Percentiles rank a stretch among this genome's conserved stretches.
phyloP scores from a whole-genome alignment of 2,888 invertebrate genomes.

The Meteorus cinctellus region DNA sequence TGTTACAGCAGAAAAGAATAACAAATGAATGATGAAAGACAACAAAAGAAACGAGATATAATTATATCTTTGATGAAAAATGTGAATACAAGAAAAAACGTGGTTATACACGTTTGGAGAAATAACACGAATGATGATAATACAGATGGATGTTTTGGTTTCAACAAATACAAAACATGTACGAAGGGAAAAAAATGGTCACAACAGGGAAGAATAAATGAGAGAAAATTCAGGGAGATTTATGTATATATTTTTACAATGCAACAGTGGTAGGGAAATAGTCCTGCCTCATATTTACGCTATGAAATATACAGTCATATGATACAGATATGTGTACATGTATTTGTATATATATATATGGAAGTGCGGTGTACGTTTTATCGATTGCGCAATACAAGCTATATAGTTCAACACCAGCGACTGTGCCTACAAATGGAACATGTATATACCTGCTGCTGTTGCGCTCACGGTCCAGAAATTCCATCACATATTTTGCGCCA shows the following conservation, averaged over 20 bases:
- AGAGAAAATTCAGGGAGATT: neutral
- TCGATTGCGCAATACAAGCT: slow-evolving; percentile 44
- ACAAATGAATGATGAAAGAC: neutral
- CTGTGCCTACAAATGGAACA: slow-evolving; percentile 44
- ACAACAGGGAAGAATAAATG: neutral
- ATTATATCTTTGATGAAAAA: too few relatives aligned
- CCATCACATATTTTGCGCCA: slow-evolving; percentile 14
- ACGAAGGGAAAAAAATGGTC: neutral
- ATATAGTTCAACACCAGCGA: slow-evolving; percentile 40
- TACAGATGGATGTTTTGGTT: neutral
- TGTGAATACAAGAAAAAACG: too few relatives aligned
- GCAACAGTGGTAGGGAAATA: slow-evolving; percentile 17
- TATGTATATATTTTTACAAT: neutral
- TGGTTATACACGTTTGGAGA: too few relatives aligned
- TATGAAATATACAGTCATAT: neutral
- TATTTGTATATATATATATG: slow-evolving; percentile 4
- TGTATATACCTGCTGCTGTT: slow-evolving; percentile 38
- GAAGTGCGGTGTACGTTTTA: slow-evolving; percentile 40
- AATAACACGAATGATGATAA: neutral
- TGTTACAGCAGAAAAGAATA: neutral
- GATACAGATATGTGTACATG: neutral
- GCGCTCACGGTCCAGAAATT: slow-evolving; percentile 32
- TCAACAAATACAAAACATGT: neutral
- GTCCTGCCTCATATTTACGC: slow-evolving; percentile 14
- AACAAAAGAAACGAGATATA: neutral